phyloP scores from a whole-genome alignment of 2,888 invertebrate species.

The Leucoma salicis region DNA sequence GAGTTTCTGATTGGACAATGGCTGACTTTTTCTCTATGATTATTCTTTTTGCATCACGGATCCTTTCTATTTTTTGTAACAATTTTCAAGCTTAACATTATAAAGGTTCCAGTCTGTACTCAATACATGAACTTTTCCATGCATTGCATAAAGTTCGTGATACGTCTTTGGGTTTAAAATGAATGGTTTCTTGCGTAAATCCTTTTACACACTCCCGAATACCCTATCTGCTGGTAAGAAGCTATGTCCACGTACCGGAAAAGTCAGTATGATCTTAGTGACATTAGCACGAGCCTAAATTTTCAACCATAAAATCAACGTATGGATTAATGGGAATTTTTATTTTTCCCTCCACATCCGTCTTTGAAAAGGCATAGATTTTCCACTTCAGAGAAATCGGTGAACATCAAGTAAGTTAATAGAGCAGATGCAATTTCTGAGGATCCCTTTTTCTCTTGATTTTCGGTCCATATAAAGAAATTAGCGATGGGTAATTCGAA shows the following conservation, averaged over 20 bases:
- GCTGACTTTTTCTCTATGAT: too few relatives aligned
- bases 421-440: slow-evolving; percentile 6
- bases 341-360: slow-evolving; percentile 18
- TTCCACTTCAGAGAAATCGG: slow-evolving; percentile 8
- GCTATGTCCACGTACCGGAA: slow-evolving; percentile 14
- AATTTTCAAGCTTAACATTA: too few relatives aligned
- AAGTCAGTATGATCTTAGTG: slow-evolving; percentile 11
- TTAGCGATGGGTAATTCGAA: too few relatives aligned
- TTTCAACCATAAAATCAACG: slow-evolving; percentile 11
- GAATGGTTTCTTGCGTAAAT: slow-evolving; percentile 10
- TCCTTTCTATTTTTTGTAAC: too few relatives aligned
- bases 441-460: slow-evolving; percentile 12
- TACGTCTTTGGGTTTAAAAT: slow-evolving; percentile 5
- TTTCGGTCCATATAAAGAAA: slow-evolving; percentile 15
- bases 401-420: slow-evolving; percentile 5
- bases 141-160: too few relatives aligned
- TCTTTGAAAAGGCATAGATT: slow-evolving; percentile 11
- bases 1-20: too few relatives aligned
- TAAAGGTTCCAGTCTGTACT: too few relatives aligned
- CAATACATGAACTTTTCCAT: too few relatives aligned
- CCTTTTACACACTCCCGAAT: slow-evolving; percentile 13
- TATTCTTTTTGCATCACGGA: too few relatives aligned
- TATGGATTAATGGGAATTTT: slow-evolving; percentile 16
- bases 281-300: slow-evolving; percentile 12
- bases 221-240: slow-evolving; percentile 13